Base-by-base conservation (phyloP, 2,113 vertebrate species). In the Urocolius indicus region DNA sequence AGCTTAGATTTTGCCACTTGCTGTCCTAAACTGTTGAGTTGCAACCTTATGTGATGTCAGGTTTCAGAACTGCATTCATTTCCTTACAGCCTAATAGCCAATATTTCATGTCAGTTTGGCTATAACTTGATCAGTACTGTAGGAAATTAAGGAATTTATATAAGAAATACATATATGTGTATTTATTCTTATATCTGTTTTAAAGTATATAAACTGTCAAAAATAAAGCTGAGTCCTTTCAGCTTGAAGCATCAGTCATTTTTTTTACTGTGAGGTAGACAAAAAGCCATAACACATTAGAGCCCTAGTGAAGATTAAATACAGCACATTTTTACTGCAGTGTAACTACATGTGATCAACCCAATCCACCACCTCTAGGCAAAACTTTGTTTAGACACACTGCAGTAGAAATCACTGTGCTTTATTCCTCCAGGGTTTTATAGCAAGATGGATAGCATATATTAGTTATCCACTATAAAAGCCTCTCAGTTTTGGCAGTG, bases 401-500 rank as follows among this genome's bases (percentile, higher is more conserved):
- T 62, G 79, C 82, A 27, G 63, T 14, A 58, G 68, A 71, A 87
- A 83, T 80, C 55, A 29, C 43, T 67, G 55, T 65, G 46, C 51
- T 80, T 81, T 86, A 49, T 55, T 88, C 48, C 79, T 32, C 21
- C 16, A 8, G 76, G 92, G 43, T 84, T 93, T 93, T 89, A 84
- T n/a, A 78, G 72, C 34, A 88, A 75, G 46, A 65, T 72, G 49
- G 73, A 84, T 17, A 45, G 66, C 48, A 72, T 84, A 11, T 84
- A 74, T 96, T 88, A 77, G 55, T 66, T 94, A 88, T 78, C 43
- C 74, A 5, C 72, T 80, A 13, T 86, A 71, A 81, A 93, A 95
- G 43, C 34, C 11, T 67, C 58, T 84, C 57, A 5, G 5, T 75
- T 94, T 90, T 90, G 85, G 45, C 72, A 46, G 57, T 23, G 65